Conservation (phyloP, 1,140 invertebrate species). For the Drosophila bocki region DNA sequence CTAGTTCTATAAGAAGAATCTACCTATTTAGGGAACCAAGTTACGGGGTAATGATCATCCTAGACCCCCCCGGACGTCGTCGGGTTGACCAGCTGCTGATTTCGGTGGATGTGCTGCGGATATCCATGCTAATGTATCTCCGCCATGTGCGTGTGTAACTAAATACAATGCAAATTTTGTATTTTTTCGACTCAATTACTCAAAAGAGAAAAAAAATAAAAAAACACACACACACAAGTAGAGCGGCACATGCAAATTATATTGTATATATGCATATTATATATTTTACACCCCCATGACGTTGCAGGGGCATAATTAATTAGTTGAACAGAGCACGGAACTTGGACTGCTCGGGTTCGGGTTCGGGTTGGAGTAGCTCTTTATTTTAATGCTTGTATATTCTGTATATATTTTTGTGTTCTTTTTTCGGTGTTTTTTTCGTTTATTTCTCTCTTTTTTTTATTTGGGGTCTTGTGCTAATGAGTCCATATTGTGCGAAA, state of each 20-base stretch:
- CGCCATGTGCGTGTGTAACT: constrained; percentile 75
- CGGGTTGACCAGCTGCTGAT: constrained; percentile 8
- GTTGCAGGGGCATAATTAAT: constrained; percentile 82
- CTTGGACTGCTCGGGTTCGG: constrained; percentile 40
- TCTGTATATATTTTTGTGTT: not conserved
- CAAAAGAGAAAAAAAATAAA: constrained; percentile 53
- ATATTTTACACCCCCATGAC: constrained; percentile 76
- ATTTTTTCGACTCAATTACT: constrained; percentile 66
- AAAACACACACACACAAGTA: constrained; percentile 47
- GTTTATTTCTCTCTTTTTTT: not conserved
- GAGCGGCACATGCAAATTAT: constrained; percentile 53
- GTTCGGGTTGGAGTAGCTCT: constrained; percentile 21
- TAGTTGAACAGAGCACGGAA: constrained; percentile 66
- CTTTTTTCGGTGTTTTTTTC: constrained; percentile 1
- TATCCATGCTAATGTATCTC: constrained; percentile 44
- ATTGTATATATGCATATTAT: constrained; percentile 26
- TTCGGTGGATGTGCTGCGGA: constrained; percentile 12
- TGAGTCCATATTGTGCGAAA: constrained; percentile 80
- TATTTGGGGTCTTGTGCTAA: constrained; percentile 62
- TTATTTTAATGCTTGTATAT: constrained; percentile 20
- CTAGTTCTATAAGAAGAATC: not conserved
- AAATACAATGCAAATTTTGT: constrained; percentile 81
- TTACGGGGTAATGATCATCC: not conserved
- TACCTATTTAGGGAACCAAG: not conserved
- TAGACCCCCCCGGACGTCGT: not conserved